Conservation (phyloP, 2,888 invertebrate species). For the Tridacna crocea region DNA sequence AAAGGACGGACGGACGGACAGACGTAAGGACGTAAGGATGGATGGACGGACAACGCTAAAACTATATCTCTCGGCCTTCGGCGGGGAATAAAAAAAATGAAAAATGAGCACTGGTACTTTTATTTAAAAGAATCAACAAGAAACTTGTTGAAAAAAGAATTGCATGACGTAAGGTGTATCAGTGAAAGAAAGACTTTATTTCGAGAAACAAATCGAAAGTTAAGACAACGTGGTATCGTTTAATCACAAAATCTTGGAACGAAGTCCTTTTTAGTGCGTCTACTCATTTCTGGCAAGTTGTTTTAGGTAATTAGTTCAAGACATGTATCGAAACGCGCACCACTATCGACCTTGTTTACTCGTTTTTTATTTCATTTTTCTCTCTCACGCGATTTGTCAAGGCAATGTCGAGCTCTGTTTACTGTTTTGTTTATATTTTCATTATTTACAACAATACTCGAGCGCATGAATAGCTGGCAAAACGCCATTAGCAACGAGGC, state of each 20-base stretch:
- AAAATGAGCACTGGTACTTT: too few species aligned
- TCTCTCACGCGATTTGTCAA: conserved; percentile 29
- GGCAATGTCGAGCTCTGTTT: conserved; percentile 9
- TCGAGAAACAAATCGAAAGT: not conserved
- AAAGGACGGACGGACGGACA: too few species aligned
- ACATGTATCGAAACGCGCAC: conserved; percentile 22
- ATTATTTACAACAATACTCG: conserved; percentile 22
- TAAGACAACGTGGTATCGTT: conserved; percentile 1
- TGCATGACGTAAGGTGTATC: too few species aligned
- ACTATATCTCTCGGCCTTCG: too few species aligned
- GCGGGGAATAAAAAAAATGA: too few species aligned
- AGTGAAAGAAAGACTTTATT: too few species aligned
- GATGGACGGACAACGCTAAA: too few species aligned
- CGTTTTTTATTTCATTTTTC: conserved; percentile 9
- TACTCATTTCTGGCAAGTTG: conserved; percentile 18
- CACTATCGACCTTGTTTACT: conserved; percentile 19
- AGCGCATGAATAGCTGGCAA: conserved; percentile 2
- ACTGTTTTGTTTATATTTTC: conserved; percentile 28
- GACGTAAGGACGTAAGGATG: too few species aligned
- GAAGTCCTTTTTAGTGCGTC: conserved; percentile 1
- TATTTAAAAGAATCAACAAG: too few species aligned
- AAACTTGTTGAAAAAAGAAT: too few species aligned
- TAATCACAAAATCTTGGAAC: conserved; percentile 5
- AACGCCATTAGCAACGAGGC: conserved; percentile 19
- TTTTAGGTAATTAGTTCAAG: conserved; percentile 21